These are phyloP conservation scores for Bugulina stolonifera DNA, from an alignment of 2,888 invertebrate genomes.

Conservation along the genomic window DNA sequence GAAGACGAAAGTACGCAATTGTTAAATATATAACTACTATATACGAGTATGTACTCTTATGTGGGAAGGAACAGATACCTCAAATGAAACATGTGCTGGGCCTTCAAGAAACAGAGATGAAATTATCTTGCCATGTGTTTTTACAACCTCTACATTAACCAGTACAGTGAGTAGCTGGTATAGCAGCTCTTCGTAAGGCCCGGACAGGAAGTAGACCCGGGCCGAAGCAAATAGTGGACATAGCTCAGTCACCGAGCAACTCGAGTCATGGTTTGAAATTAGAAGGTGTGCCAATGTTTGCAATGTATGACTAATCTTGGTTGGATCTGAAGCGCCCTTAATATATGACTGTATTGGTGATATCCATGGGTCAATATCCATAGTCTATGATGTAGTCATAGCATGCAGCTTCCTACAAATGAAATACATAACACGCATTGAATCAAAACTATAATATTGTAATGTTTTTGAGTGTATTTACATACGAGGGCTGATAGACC, in stretches of 20 bases:
- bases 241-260: not conserved
- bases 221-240: not conserved
- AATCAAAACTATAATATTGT: too few species aligned
- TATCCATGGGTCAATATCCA: conserved; percentile 5
- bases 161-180: not conserved
- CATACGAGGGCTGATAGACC: too few species aligned
- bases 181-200: not conserved
- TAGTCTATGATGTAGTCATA: too few species aligned
- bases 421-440: too few species aligned
- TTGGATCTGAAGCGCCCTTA: not conserved
- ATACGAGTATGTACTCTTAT: not conserved
- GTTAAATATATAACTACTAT: not conserved
- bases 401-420: too few species aligned
- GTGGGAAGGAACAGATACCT: not conserved
- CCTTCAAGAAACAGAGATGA: not conserved
- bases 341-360: not conserved
- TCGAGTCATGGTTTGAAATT: not conserved
- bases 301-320: not conserved
- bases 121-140: not conserved
- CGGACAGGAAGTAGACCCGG: not conserved
- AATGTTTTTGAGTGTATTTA: too few species aligned
- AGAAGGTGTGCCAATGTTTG: conserved; percentile 4
- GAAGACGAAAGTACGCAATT: not conserved
- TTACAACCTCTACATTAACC: not conserved
- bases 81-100: conserved; percentile 3